These are phyloP conservation scores for Phalanger gymnotis DNA, from an alignment of 2,797 vertebrate species.

Conservation along the genomic window DNA sequence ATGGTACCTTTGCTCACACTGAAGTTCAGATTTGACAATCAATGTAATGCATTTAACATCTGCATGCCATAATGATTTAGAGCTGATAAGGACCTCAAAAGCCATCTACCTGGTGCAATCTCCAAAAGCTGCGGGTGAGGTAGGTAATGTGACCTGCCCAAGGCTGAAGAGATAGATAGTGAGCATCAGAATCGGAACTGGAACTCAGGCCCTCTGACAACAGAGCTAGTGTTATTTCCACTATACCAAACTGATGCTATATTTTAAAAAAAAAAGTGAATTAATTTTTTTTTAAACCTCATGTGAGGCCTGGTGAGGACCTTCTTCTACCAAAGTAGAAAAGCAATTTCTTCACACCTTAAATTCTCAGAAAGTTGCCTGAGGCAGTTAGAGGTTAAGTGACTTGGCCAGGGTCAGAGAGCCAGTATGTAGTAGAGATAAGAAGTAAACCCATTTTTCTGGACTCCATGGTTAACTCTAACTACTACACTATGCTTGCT, in stretches of 20 bases:
- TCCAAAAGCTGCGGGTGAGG: neutral
- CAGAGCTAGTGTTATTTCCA: neutral
- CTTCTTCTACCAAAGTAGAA: neutral
- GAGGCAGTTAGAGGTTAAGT: neutral
- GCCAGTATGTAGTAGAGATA: neutral
- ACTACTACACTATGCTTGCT: neutral
- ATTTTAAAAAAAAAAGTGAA: neutral
- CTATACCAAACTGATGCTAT: neutral
- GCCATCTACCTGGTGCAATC: neutral
- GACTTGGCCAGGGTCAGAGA: neutral
- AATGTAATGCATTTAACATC: neutral
- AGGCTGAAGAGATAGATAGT: neutral
- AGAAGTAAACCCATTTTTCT: neutral
- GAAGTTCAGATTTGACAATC: neutral
- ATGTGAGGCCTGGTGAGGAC: neutral
- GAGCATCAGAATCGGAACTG: rapidly evolving
- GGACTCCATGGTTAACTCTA: neutral
- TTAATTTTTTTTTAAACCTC: neutral
- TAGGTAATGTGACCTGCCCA: neutral
- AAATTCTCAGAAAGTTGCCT: neutral
- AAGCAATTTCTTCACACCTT: neutral
- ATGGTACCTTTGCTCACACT: neutral
- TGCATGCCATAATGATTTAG: neutral
- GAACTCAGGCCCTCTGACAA: neutral
- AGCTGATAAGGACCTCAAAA: neutral